These are phyloP conservation scores for Achatina immaculata DNA, from an alignment of 1,140 invertebrate species.

Conservation along the genomic window DNA sequence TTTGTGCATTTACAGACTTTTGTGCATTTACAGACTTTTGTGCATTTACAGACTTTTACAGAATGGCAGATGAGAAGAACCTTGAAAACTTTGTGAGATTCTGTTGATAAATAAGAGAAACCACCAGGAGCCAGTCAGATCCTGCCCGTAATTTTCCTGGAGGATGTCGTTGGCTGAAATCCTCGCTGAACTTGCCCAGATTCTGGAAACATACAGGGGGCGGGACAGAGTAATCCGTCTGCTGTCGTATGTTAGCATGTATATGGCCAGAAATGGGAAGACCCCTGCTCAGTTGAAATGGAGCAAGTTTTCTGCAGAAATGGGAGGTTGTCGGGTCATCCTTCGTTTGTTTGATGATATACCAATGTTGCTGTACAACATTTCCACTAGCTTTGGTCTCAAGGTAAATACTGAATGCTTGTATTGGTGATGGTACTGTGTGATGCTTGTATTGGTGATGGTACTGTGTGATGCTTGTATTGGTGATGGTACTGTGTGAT, in stretches of 20 bases:
- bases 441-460: no score
- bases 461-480: no score
- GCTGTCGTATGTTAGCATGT: constrained; percentile 75
- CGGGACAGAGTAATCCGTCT: constrained; percentile 78
- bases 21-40: no score
- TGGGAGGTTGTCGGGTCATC: constrained; percentile 77
- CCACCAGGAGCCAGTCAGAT: no score
- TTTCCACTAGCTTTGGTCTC: constrained; percentile 51
- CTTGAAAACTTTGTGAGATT: no score
- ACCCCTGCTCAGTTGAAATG: constrained; percentile 75
- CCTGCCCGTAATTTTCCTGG: neutral
- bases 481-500: no score
- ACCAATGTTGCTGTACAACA: constrained; percentile 74
- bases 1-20: no score
- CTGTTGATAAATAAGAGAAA: no score
- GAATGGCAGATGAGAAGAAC: no score
- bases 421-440: neutral
- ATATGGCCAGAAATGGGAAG: constrained; percentile 64
- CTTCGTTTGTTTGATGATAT: constrained; percentile 83
- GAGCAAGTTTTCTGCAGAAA: constrained; percentile 76
- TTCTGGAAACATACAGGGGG: constrained; percentile 74
- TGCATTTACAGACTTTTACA: no score
- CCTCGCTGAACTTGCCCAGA: constrained; percentile 41
- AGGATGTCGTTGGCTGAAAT: neutral
- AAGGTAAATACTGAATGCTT: constrained; percentile 45